Conservation (phyloP, 2,113 vertebrate species). For the Salminus brasiliensis region DNA sequence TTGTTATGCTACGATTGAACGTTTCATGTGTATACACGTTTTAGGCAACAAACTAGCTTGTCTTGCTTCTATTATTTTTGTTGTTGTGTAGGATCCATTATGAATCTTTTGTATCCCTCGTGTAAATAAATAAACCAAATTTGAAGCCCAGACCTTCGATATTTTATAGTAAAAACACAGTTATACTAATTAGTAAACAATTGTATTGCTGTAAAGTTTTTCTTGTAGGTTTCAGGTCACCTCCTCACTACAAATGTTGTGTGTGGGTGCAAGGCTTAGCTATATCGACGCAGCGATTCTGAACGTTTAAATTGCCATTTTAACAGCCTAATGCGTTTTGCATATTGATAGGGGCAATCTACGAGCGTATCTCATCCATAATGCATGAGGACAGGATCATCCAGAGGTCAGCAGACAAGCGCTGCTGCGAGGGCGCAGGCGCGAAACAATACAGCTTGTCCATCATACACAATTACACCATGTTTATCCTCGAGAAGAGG, state of each 20-base stretch:
- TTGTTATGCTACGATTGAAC: neutral
- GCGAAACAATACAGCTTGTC: slow-evolving; percentile 45
- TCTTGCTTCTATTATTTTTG: neutral
- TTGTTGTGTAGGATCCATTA: too few relatives aligned
- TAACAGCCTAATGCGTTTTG: slow-evolving; percentile 86
- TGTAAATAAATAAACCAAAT: too few relatives aligned
- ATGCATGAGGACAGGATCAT: slow-evolving; percentile 90
- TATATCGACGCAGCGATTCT: slow-evolving; percentile 74
- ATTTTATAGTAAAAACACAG: too few relatives aligned
- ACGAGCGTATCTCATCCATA: slow-evolving; percentile 90
- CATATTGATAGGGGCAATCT: slow-evolving; percentile 89
- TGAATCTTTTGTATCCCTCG: too few relatives aligned
- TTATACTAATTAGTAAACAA: too few relatives aligned
- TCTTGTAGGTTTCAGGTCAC: neutral
- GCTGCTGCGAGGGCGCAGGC: slow-evolving; percentile 53
- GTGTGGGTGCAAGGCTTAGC: slow-evolving; percentile 27
- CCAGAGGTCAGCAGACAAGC: slow-evolving; percentile 92
- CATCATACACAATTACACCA: slow-evolving; percentile 1
- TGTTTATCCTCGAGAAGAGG: slow-evolving; percentile 47
- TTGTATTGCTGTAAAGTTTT: neutral
- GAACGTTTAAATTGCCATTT: slow-evolving; percentile 91
- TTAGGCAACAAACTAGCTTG: neutral
- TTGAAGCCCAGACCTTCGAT: too few relatives aligned
- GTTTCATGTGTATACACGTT: neutral
- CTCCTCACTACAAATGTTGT: neutral